Evolutionary conservation across 2,113 vertebrate species (phyloP).

Genomic region (Chunga burmeisteri): DNA sequence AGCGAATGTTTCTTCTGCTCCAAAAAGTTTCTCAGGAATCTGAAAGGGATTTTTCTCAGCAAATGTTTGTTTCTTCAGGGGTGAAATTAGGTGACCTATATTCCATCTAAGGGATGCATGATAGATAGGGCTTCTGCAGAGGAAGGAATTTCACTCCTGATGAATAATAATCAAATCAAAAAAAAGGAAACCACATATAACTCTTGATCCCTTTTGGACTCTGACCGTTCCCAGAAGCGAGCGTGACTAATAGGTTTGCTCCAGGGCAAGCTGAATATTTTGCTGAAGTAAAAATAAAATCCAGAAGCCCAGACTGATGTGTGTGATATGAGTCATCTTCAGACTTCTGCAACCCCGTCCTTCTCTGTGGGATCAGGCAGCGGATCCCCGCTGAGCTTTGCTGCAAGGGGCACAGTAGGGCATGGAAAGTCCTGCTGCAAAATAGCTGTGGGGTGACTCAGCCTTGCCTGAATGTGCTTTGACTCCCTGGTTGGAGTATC

Average conservation of each 20-base stretch:
- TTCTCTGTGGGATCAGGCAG: not conserved
- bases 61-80: slow-evolving; percentile 7
- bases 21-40: not conserved
- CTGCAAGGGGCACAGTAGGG: not conserved
- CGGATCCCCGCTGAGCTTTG: slow-evolving; percentile 10
- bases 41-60: not conserved
- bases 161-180: slow-evolving; percentile 41
- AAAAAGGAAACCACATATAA: slow-evolving; percentile 41
- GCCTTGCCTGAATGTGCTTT: not conserved
- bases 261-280: slow-evolving; percentile 36
- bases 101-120: not conserved
- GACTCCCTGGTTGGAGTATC: fast-evolving
- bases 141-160: slow-evolving; percentile 29
- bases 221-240: not conserved
- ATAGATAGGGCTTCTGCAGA: not conserved
- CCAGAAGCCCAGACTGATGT: slow-evolving; percentile 2
- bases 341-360: not conserved
- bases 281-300: slow-evolving; percentile 42
- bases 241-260: slow-evolving; percentile 47
- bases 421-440: not conserved
- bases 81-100: slow-evolving; percentile 55
- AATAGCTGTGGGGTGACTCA: not conserved
- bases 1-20: not conserved
- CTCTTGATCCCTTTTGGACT: not conserved
- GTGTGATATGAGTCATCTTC: slow-evolving; percentile 39